Evolutionary conservation across 35 echinoderm and acorn worm species (phyloP), one percentile per base, ranked within the genome.

Genomic region (Apostichopus parvimensis): DNA sequence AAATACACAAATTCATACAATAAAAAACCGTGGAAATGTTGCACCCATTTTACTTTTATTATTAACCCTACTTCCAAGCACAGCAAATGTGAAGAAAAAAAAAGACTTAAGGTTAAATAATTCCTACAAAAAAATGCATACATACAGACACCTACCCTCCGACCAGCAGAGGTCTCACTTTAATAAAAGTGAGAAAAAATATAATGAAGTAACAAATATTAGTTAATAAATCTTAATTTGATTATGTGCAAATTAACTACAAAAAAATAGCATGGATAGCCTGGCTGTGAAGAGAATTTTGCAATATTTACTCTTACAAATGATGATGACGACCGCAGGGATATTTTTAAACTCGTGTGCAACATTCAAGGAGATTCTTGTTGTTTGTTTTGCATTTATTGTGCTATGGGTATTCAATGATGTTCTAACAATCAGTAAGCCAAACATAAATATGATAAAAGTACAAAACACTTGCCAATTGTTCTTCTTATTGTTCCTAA

Each of bases 101-200:
- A 59, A 56, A 45, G 34, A 45, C 34, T 45, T 45, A 45, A 45
- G 34, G 34, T 11, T 21, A 4, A 59, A 58, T 84, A 55, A 23
- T 17, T 58, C 10, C 11, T n/a, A 18, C 18, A 21, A 84, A 84
- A 84, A 75, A n/a, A 6, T 18, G 71, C 6, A 22, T 75, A 75
- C 21, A 75, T 20, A 75, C 21, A 75, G 6, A 84, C 81, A 84
- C 81, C 71, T 84, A 84, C 81, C 81, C 81, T 84, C 81, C 54
- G 81, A 84, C 81, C 81, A 84, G 81, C 81, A 60, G 81, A 84
- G 79, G 81, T 84, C 53, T 84, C 81, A 21, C 81, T 59, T 84
- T 56, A 13, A 28, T 28, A 28, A 59, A 59, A 84, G 81, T 10
- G 81, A 84, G 81, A 84, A 84, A 53, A 84, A 82, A 84, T 8